Evolutionary conservation across 2,113 vertebrate species (phyloP), one percentile per base, ranked within the genome.

Genomic region (Misgurnus anguillicaudatus): DNA sequence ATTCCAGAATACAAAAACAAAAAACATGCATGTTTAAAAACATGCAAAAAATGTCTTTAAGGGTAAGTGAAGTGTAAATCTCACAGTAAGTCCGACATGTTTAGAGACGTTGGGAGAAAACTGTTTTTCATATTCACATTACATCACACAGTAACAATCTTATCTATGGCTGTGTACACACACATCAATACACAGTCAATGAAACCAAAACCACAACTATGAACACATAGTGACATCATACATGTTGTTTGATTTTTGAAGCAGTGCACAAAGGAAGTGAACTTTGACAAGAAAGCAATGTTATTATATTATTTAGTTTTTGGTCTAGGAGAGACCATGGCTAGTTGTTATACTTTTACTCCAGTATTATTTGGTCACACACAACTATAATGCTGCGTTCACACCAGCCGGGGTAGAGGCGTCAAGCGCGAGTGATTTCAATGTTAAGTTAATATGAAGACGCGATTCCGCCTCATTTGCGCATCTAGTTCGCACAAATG

Each of bases 121-220:
- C 63, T 9, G 36, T 21, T 55, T 48, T 8, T 65, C 21, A 24
- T 79, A 66, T 79, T 38, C 77, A 21, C 19, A 78, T 82, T 77
- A 78, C 74, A 73, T 84, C 69, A 82, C 13, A 81, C 36, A 53
- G 38, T 67, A 69, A 79, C 68, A 55, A 9, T 63, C 61, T 64
- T 36, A 78, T 11, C 39, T 31, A 48, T 24, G 21, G 11, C 14
- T 16, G 16, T 10, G 36, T 70, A 60, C 51, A 78, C 76, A 57
- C 75, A 36, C 65, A 69, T 11, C 41, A 51, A 57, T 48, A 57
- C 21, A 76, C 19, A 38, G 71, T 45, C 39, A 47, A 11, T 31
- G 21, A 8, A 63, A 48, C 41, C 31, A 24, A 75, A 75, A 61
- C 42, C 72, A 47, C 31, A 47, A 45, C 19, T 47, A 9, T 9